Evolutionary conservation across 2,113 vertebrate genomes (phyloP).

Genomic region (Aspiorhynchus laticeps): DNA sequence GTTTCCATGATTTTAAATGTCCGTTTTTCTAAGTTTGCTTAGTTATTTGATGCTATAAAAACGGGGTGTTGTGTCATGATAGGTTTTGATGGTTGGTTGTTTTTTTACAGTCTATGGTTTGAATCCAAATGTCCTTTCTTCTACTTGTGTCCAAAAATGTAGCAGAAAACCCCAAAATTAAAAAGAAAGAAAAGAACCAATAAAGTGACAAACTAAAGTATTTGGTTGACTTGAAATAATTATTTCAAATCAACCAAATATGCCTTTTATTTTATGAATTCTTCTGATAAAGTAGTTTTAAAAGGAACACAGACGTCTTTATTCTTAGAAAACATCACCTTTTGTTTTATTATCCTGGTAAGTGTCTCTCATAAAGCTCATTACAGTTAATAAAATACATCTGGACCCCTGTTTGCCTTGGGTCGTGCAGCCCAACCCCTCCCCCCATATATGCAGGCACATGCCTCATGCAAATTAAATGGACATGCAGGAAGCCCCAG

Average conservation of each 20-base stretch:
- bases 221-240: background rate
- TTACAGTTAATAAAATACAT: slow-evolving; percentile 82
- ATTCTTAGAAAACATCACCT: slow-evolving; percentile 74
- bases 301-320: slow-evolving; percentile 51
- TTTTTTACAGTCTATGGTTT: too few relatives aligned
- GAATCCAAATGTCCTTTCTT: background rate
- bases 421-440: slow-evolving; percentile 36
- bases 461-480: slow-evolving; percentile 80
- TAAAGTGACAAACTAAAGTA: background rate
- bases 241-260: background rate
- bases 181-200: background rate
- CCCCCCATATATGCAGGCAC: slow-evolving; percentile 71
- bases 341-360: slow-evolving; percentile 71
- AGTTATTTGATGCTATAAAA: background rate
- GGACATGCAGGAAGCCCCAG: slow-evolving; percentile 74
- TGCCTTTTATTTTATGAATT: background rate
- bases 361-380: slow-evolving; percentile 67
- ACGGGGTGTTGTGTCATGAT: background rate
- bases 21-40: background rate
- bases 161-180: background rate
- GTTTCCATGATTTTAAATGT: background rate
- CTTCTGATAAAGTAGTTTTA: background rate
- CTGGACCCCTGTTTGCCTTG: slow-evolving; percentile 62
- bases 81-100: too few relatives aligned
- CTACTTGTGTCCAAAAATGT: background rate